Evolutionary conservation across 2,888 invertebrate genomes (phyloP).

Genomic region (Polymixis flavicincta): DNA sequence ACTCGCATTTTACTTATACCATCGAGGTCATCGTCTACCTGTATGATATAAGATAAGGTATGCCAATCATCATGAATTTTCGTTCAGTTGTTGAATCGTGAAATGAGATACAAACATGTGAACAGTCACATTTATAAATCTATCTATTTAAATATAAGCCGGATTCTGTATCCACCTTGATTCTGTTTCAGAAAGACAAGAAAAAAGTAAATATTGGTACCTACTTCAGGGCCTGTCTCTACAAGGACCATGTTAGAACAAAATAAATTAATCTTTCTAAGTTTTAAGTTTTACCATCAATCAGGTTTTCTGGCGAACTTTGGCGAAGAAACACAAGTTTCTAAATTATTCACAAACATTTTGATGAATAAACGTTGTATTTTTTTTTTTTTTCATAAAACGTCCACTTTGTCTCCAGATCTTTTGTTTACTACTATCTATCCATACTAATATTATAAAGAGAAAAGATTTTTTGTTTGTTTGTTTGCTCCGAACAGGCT

Average conservation of each 20-base stretch:
- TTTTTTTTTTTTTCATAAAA: constrained; percentile 12
- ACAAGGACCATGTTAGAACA: neutral
- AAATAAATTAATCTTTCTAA: constrained; percentile 41
- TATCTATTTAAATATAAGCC: no score
- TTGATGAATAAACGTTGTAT: constrained; percentile 36
- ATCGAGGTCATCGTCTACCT: neutral
- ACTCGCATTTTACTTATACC: neutral
- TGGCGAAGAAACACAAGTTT: constrained; percentile 27
- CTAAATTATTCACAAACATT: constrained; percentile 49
- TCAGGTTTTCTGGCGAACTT: constrained; percentile 19
- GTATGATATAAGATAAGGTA: no score
- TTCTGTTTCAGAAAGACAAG: constrained; percentile 8
- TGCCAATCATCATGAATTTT: neutral
- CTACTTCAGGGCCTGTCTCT: neutral
- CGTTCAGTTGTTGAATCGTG: neutral
- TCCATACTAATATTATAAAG: no score
- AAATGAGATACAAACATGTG: neutral
- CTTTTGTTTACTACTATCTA: no score
- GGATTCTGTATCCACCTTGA: neutral
- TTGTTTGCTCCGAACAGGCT: no score
- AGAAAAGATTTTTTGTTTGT: no score
- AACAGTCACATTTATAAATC: neutral
- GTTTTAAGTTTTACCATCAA: constrained; percentile 36
- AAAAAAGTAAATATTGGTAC: neutral
- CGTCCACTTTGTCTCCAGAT: neutral